Base-by-base conservation (phyloP, 1,140 invertebrate genomes). In the Sweltsa coloradensis region DNA sequence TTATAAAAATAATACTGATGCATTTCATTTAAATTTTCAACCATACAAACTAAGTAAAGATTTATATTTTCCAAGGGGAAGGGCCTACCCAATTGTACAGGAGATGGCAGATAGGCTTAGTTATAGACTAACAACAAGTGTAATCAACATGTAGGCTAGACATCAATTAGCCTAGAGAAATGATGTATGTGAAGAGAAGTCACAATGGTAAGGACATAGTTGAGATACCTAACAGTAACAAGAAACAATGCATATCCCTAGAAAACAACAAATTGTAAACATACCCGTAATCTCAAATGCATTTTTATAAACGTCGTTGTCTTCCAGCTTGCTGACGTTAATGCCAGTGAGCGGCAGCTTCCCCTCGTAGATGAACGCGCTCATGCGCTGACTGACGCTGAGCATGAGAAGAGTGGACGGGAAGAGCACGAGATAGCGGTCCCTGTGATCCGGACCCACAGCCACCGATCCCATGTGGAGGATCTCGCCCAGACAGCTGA, bases 311-410 rank as follows among this genome's bases (percentile, higher is more conserved):
- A 76, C 75, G 41, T 91, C 87, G 4, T 73, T 78, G 57, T 90
- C 81, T 53, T 91, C 87, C 51, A 87, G 62, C 55, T 79, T 75
- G 51, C 71, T 79, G 1, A 92, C 79, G 43, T 70, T 75, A 52
- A 94, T 84, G 47, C 88, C 89, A 56, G 86, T 86, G 19, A 95
- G 63, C 19, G 87, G 89, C 40, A 94, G 70, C 69, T 90, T 91
- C 18, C 90, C 90, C 79, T 96, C 89, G 68, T 94, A 97, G 51
- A 91, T 83, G 62, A 96, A 95, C n/a, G 88, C 89, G 62, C 88
- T 93, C 65, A 94, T 83, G 54, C 89, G 73, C 41, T 88, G 77
- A 62, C 88, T 93, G 49, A 93, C 88, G 48, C 87, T 87, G 26
- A 97, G 68, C 51, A 97, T 81, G n/a, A 97, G 71, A 45, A 97